Evolutionary conservation across 2,797 vertebrate genomes (phyloP), one percentile per base, ranked within the genome.

Genomic region (Parotocinclus haroldoi): DNA sequence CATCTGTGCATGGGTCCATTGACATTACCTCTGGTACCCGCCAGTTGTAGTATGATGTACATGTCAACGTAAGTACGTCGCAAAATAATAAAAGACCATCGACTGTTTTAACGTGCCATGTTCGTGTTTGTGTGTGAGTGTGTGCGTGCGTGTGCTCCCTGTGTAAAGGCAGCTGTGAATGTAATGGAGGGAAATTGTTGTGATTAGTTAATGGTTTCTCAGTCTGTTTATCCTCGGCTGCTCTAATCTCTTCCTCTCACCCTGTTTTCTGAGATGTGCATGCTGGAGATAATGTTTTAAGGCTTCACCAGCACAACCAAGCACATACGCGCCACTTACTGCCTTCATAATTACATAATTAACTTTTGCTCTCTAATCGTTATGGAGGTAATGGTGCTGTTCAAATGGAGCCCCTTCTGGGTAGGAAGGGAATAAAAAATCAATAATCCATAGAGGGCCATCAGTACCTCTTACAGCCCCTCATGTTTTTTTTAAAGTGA

Each of bases 321-420:
- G 91, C 93, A 93, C 92, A 94, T 93, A 90, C 89, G 88, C 92
- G 89, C 93, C 91, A 89, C 90, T 95, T 90, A 94, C 95, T 94
- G 92, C 91, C 93, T 94, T 94, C 93, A 93, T 96, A 94, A 96
- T 94, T 88, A 93, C 92, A 91, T 94, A 92, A 96, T 96, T 93
- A 96, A 94, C 92, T 94, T 94, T 94, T 94, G 93, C 93, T 95
- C 94, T 96, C 91, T 94, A 92, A 93, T 95, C 91, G 89, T 96
- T 95, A 95, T 87, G 90, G 90, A 92, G 92, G 87, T 96, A 96
- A 96, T 94, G 94, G 92, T 91, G 93, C 92, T 85, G 89, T 92
- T 93, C 91, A 95, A 94, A 93, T 94, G 91, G 88, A 74, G 88
- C 87, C 91, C 91, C 91, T 88, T 89, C 89, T 88, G 87, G 92